phyloP scores from a whole-genome alignment of 2,797 vertebrate genomes.

The Sebastes wilsoni region DNA sequence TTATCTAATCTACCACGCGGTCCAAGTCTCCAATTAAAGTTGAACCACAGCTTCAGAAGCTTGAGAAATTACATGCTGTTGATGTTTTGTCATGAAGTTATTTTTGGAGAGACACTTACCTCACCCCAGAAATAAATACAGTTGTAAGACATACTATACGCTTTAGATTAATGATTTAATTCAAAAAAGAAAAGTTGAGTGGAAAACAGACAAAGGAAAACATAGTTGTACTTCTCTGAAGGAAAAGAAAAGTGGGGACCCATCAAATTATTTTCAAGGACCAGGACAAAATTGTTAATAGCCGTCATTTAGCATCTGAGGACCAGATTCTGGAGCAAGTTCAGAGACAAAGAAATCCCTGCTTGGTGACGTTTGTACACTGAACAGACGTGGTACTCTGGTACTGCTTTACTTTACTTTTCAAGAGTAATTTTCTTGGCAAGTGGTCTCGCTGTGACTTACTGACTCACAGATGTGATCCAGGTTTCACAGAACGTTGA shows the following conservation, averaged over 20 bases:
- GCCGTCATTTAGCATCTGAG: neutral
- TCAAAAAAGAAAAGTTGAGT: neutral
- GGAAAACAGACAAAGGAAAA: neutral
- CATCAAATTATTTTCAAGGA: constrained; percentile 24
- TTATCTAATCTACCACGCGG: neutral
- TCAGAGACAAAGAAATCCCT: constrained; percentile 17
- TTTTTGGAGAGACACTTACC: neutral
- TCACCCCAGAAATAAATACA: neutral
- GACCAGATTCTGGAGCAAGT: constrained; percentile 21
- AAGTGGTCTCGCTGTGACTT: constrained; percentile 2
- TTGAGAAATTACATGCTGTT: neutral
- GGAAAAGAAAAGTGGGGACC: neutral
- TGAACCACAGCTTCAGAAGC: neutral
- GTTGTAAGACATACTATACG: neutral
- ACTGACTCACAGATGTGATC: constrained; percentile 20
- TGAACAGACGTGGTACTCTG: constrained; percentile 33
- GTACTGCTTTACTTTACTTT: constrained; percentile 1
- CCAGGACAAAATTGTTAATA: neutral
- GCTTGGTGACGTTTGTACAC: constrained; percentile 9
- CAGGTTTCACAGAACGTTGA: neutral
- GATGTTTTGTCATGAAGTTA: neutral
- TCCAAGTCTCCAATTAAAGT: neutral
- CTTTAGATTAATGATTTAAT: neutral
- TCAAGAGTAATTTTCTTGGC: constrained; percentile 27
- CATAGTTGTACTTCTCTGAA: neutral